A percentile compares a stretch with the other conserved stretches of the same genome.
phyloP scores from a whole-genome alignment of 2,888 invertebrate species.

The Dendrolimus pini region DNA sequence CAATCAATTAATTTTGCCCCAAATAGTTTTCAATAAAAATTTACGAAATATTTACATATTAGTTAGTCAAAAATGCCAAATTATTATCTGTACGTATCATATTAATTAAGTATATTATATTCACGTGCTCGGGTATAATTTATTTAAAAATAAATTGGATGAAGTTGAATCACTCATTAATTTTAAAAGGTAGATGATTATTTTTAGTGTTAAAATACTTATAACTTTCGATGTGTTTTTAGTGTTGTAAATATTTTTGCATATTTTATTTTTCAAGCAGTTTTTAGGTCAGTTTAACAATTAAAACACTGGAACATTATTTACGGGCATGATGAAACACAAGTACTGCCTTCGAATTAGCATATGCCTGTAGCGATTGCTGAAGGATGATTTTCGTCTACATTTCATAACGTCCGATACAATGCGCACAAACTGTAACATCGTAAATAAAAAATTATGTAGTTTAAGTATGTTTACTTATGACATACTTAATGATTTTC shows the following conservation, averaged over 20 bases:
- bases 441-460: conserved; percentile 17
- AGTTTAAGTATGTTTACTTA: too few species aligned
- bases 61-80: too few species aligned
- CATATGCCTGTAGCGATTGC: conserved; percentile 54
- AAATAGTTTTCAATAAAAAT: conserved; percentile 14
- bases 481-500: too few species aligned
- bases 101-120: neutral
- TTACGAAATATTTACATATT: too few species aligned
- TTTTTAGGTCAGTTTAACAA: neutral
- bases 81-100: neutral
- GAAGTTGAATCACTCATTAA: too few species aligned
- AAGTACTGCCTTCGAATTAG: conserved; percentile 47
- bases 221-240: too few species aligned
- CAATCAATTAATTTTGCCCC: conserved; percentile 11
- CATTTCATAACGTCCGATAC: conserved; percentile 57
- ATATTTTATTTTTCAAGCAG: neutral
- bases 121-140: too few species aligned
- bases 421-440: conserved; percentile 64
- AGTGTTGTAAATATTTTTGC: too few species aligned
- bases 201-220: too few species aligned
- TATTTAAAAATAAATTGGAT: too few species aligned
- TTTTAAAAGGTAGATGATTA: too few species aligned
- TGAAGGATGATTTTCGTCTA: conserved; percentile 49
- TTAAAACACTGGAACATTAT: neutral
- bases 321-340: conserved; percentile 30